Conservation (phyloP, 2,797 vertebrate species). For the Enteromius radiatus region DNA sequence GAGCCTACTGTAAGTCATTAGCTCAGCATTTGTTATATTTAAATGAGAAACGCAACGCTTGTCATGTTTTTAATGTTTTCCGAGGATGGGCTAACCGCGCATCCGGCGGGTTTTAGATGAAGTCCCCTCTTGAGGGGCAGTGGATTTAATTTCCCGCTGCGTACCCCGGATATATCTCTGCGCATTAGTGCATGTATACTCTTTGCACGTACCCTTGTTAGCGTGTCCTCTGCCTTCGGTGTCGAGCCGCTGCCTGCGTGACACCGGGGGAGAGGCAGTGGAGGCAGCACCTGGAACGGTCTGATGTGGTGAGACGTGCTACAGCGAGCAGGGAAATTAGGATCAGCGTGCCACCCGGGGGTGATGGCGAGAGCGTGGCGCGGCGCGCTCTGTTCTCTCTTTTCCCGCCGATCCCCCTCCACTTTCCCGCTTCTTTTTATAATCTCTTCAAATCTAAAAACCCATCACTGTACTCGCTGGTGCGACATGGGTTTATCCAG, state of each 20-base stretch:
- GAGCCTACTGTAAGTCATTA: conserved; percentile 50
- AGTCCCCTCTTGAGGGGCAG: conserved; percentile 15
- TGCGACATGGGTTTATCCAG: conserved; percentile 60
- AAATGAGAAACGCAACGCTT: conserved; percentile 15
- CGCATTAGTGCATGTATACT: conserved; percentile 59
- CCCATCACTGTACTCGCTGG: conserved; percentile 61
- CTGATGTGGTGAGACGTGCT: conserved; percentile 76
- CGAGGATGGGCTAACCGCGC: neutral
- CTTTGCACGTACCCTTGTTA: conserved; percentile 73
- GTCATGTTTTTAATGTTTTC: neutral
- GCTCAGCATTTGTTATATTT: conserved; percentile 36
- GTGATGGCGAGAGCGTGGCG: conserved; percentile 71
- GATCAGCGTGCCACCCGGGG: conserved; percentile 70
- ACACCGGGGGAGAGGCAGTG: conserved; percentile 54
- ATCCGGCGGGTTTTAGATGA: conserved; percentile 8
- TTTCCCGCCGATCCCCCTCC: neutral
- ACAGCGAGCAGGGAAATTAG: conserved; percentile 78
- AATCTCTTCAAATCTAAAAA: conserved; percentile 66
- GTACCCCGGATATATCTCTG: conserved; percentile 53
- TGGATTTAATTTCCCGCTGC: conserved; percentile 37
- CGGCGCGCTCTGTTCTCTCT: conserved; percentile 56
- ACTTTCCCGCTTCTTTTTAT: conserved; percentile 58
- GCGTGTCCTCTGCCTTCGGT: conserved; percentile 69
- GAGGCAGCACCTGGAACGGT: conserved; percentile 71
- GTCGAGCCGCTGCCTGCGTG: conserved; percentile 46